Conservation (phyloP, 2,888 invertebrate genomes). For the Diaphora mendica region DNA sequence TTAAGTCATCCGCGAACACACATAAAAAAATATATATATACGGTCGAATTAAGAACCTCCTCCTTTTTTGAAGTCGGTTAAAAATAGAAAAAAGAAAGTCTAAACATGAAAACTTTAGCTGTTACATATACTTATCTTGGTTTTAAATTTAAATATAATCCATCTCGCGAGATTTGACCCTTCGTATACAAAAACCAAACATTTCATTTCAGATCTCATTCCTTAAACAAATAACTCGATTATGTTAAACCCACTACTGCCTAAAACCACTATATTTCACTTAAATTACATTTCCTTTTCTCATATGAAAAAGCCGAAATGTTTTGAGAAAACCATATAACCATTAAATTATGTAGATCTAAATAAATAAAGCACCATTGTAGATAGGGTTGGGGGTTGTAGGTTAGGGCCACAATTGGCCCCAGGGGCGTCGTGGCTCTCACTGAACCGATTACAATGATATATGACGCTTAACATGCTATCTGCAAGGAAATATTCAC, state of each 20-base stretch:
- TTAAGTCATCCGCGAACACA: no score
- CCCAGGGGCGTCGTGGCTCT: conserved; percentile 40
- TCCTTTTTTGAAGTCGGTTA: no score
- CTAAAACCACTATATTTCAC: conserved; percentile 5
- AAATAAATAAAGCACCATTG: conserved; percentile 16
- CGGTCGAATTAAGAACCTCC: no score
- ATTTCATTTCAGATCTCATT: neutral
- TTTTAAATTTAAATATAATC: neutral
- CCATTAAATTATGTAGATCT: conserved; percentile 44
- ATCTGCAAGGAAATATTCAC: conserved; percentile 6
- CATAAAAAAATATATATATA: no score
- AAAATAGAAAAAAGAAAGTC: no score
- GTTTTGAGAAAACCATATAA: conserved; percentile 25
- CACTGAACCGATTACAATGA: conserved; percentile 31
- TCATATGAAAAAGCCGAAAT: conserved; percentile 10
- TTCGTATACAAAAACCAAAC: neutral
- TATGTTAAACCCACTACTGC: conserved; percentile 1
- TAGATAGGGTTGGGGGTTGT: conserved; percentile 2
- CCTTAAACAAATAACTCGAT: neutral
- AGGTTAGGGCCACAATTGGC: conserved; percentile 19
- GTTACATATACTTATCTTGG: no score
- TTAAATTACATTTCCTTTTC: conserved; percentile 10
- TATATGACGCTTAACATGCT: conserved; percentile 34
- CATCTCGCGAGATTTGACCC: neutral
- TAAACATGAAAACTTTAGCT: no score